phyloP scores from a whole-genome alignment of 1,140 invertebrate genomes.

The Drosophila paulistorum region DNA sequence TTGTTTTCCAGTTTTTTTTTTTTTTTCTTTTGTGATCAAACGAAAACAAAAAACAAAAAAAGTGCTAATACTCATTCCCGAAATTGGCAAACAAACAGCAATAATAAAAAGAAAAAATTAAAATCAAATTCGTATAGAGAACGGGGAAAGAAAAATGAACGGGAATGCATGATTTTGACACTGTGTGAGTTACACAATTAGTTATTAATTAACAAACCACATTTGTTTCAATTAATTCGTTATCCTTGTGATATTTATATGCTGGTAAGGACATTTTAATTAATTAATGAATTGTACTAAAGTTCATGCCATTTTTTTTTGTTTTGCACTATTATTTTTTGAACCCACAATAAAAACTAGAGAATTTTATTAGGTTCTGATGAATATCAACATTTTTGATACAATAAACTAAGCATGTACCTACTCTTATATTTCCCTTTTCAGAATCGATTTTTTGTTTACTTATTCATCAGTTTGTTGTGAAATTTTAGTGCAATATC shows the following conservation, averaged over 20 bases:
- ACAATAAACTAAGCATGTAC: no score
- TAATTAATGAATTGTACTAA: constrained; percentile 6
- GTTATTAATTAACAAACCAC: constrained; percentile 66
- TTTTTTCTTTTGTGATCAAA: not conserved
- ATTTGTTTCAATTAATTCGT: constrained; percentile 55
- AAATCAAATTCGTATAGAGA: not conserved
- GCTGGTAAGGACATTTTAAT: constrained; percentile 17
- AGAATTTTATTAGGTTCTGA: no score
- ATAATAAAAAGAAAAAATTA: not conserved
- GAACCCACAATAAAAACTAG: no score
- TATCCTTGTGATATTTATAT: constrained; percentile 13
- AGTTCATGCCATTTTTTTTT: not conserved
- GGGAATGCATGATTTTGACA: constrained; percentile 41
- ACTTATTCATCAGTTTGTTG: no score
- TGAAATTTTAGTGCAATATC: no score
- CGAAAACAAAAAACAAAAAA: constrained; percentile 12
- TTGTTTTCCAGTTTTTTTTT: not conserved
- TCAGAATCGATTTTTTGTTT: no score
- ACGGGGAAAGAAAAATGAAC: constrained; percentile 15
- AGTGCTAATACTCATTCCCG: constrained; percentile 35
- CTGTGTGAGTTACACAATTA: constrained; percentile 42
- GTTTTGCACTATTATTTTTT: no score
- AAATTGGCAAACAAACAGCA: not conserved
- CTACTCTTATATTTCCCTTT: no score
- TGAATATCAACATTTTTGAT: no score